A percentile compares a stretch with the other conserved stretches of the same genome.
phyloP scores from a whole-genome alignment of 2,888 invertebrate genomes.

The Drosophila robusta region DNA sequence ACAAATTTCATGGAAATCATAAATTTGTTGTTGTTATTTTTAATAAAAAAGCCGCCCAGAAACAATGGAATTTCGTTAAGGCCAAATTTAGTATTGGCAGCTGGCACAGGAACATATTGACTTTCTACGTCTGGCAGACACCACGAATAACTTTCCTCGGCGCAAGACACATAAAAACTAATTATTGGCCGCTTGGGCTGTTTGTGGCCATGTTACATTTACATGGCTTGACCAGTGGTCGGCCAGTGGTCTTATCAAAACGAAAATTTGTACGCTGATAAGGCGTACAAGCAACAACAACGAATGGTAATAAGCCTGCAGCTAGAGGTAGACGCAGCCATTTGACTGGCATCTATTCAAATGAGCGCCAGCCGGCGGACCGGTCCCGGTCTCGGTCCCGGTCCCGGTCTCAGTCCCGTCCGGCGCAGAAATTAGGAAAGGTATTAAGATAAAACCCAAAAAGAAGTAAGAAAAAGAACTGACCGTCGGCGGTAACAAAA shows the following conservation, averaged over 20 bases:
- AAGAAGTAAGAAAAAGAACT: conserved; percentile 33
- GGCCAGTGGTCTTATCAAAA: conserved; percentile 65
- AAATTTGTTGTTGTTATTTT: not conserved
- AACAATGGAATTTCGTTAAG: not conserved
- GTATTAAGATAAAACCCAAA: conserved; percentile 74
- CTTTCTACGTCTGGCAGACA: conserved; percentile 13
- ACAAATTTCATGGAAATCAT: not conserved
- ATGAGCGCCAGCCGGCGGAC: conserved; percentile 62
- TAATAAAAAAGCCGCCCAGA: not conserved
- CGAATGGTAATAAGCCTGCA: conserved; percentile 24
- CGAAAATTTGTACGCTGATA: conserved; percentile 76
- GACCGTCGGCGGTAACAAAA: conserved; percentile 33
- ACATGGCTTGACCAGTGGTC: conserved; percentile 37
- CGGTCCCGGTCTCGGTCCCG: conserved; percentile 9
- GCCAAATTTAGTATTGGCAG: not conserved
- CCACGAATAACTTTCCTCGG: conserved; percentile 11
- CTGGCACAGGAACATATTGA: conserved; percentile 1
- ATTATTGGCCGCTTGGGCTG: conserved; percentile 37
- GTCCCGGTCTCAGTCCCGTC: conserved; percentile 7
- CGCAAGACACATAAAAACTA: conserved; percentile 36
- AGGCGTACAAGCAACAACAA: conserved; percentile 53
- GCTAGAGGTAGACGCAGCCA: conserved; percentile 32
- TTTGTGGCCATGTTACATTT: conserved; percentile 47
- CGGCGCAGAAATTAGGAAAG: conserved; percentile 75
- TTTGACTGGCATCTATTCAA: conserved; percentile 63